Evolutionary conservation across 2,797 vertebrate species (phyloP), one percentile per base, ranked within the genome.

Genomic region (Darevskia mixta): DNA sequence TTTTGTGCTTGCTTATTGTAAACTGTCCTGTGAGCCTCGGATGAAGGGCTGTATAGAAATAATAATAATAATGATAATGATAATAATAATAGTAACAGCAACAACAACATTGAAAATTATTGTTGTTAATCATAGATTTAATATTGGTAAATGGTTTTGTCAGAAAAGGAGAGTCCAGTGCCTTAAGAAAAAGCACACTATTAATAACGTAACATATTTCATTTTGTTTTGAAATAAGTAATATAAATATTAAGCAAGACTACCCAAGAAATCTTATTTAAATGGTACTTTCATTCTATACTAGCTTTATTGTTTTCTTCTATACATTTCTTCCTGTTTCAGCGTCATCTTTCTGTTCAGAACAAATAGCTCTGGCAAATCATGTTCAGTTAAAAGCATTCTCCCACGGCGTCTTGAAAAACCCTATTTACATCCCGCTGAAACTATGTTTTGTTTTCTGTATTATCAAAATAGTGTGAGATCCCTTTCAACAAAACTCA

Each of bases 131-230:
- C 10, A 78, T 69, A 7, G 83, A 9, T 4, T 86, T 0, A 3
- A 78, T 76, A 81, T 90, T 55, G 49, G 86, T 86, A 80, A 83
- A 45, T 73, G 11, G 1, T 45, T 92, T 91, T 93, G 38, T 20
- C 78, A 66, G 86, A 88, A 41, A 67, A 89, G 77, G 87, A 87
- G 0, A 81, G 17, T 49, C 61, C 38, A 38, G 9, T 20, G 11
- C 32, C 13, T 88, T 73, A n/a, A 73, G 23, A 79, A 88, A 80
- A 27, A 27, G 27, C 38, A 29, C n/a, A 41, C 58, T 13, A 43
- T 87, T 75, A 80, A 87, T 86, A 45, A 79, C 17, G 35, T 69
- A 71, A 81, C 45, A 15, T 61, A 25, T n/a, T 69, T 11, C 20
- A 66, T 79, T 86, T 86, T 67, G 2, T 43, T 13, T 79, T 27